Evolutionary conservation across 35 echinoderm and acorn worm genomes (phyloP).

Genomic region (Anneissia japonica): DNA sequence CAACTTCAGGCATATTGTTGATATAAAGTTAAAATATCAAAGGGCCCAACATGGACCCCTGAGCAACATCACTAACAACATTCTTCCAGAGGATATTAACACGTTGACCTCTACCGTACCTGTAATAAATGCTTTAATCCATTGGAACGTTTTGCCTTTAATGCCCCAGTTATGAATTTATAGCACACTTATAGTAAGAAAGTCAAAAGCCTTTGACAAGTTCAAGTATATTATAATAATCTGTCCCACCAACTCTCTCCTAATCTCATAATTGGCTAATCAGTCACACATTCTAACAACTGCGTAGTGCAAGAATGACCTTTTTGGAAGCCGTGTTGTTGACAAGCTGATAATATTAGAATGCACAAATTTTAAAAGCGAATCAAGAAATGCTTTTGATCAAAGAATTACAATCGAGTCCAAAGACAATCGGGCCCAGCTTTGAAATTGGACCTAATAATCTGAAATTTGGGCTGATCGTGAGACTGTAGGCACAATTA

Average conservation of each 20-base stretch:
- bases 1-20: neutral
- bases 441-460: too few species aligned
- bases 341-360: neutral
- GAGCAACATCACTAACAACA: constrained; percentile 1
- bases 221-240: constrained; percentile 42
- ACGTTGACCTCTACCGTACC: too few species aligned
- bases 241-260: constrained; percentile 2
- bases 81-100: neutral
- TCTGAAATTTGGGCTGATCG: too few species aligned
- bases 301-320: neutral
- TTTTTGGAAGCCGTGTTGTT: constrained; percentile 14
- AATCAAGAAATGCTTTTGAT: too few species aligned
- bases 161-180: too few species aligned
- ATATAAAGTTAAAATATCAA: neutral
- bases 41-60: constrained; percentile 24
- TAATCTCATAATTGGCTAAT: constrained; percentile 27
- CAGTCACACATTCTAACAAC: constrained; percentile 27
- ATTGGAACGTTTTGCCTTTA: too few species aligned
- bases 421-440: too few species aligned
- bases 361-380: neutral
- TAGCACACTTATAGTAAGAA: constrained; percentile 4
- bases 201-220: constrained; percentile 27
- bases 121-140: too few species aligned
- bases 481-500: too few species aligned
- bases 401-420: too few species aligned